Conservation (phyloP, 2,113 vertebrate species). For the Macrotus californicus region DNA sequence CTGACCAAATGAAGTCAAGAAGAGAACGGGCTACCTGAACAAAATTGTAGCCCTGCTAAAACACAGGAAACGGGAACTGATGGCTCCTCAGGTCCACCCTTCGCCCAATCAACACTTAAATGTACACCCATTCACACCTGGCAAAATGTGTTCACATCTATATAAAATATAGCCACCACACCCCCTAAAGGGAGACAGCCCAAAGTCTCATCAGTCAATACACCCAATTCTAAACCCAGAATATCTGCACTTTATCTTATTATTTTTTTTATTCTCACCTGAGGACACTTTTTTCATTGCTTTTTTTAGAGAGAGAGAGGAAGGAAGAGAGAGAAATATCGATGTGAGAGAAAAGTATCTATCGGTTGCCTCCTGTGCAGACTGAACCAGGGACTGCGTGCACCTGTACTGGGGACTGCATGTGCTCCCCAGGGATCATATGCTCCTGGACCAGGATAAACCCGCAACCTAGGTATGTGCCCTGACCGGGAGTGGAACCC, state of each 20-base stretch:
- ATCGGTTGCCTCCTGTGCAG: too few species aligned
- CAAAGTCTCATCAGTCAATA: neutral
- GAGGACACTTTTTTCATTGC: too few species aligned
- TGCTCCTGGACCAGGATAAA: too few species aligned
- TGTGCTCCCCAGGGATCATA: too few species aligned
- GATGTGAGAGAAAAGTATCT: too few species aligned
- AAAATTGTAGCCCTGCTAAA: slow-evolving; percentile 16
- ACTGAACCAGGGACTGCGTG: too few species aligned
- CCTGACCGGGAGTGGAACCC: too few species aligned
- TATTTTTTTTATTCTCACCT: too few species aligned
- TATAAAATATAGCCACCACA: neutral
- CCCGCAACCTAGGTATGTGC: too few species aligned
- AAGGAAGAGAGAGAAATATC: too few species aligned
- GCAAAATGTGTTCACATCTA: neutral
- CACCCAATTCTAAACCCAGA: neutral
- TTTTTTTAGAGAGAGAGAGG: too few species aligned
- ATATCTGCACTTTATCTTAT: neutral
- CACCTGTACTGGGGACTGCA: too few species aligned
- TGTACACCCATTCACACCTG: neutral
- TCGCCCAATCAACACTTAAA: neutral
- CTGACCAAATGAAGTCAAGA: neutral
- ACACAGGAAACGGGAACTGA: neutral
- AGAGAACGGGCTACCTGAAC: neutral
- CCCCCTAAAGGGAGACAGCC: neutral
- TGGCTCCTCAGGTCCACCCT: neutral